Evolutionary conservation across 2,888 invertebrate genomes (phyloP).

Genomic region (Conomelus anceps): DNA sequence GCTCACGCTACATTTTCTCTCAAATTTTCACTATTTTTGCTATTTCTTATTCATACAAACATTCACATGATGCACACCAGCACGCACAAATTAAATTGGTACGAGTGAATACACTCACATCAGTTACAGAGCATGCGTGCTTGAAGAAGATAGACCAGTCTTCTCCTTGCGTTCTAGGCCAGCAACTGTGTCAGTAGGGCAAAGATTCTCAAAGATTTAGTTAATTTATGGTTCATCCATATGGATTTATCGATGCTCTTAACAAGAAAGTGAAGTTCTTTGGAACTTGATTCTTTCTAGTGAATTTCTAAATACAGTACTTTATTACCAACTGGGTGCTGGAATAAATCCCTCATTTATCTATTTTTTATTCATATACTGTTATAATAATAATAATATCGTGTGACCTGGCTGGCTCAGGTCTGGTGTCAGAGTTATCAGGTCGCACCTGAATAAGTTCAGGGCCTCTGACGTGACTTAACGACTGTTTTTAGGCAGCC

Average conservation of each 20-base stretch:
- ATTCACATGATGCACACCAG: too few species aligned
- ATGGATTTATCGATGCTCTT: not conserved
- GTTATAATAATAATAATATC: too few species aligned
- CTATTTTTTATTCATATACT: too few species aligned
- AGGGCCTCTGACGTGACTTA: too few species aligned
- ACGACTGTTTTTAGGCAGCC: too few species aligned
- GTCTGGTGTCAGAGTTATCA: too few species aligned
- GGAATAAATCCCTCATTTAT: too few species aligned
- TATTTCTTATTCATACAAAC: not conserved
- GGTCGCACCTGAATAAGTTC: too few species aligned
- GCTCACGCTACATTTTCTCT: not conserved
- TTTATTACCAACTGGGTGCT: too few species aligned
- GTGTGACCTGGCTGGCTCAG: too few species aligned
- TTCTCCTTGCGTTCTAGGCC: not conserved
- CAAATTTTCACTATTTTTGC: not conserved
- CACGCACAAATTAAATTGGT: not conserved
- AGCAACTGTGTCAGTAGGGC: not conserved
- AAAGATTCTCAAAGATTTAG: not conserved
- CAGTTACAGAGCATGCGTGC: not conserved
- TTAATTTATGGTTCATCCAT: not conserved
- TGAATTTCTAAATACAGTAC: not conserved
- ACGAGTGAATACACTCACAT: not conserved
- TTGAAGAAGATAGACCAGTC: not conserved
- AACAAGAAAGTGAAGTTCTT: not conserved
- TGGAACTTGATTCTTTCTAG: not conserved